These are phyloP conservation scores for Serripes groenlandicus DNA, from an alignment of 2,888 invertebrate species.

Conservation along the genomic window DNA sequence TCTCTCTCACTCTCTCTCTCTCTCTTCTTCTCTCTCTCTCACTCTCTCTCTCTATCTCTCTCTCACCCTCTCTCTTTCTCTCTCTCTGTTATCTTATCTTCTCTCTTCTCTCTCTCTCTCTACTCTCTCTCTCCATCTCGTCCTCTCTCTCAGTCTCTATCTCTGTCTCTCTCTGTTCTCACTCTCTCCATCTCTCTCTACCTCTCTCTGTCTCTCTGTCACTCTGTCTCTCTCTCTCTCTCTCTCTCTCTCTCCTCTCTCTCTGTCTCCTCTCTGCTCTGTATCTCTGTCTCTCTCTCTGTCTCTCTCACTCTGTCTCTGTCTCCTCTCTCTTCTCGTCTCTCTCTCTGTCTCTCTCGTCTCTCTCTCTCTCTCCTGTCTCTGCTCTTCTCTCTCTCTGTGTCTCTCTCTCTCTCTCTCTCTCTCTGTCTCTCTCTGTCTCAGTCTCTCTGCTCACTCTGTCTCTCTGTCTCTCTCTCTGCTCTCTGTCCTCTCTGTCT, in stretches of 20 bases:
- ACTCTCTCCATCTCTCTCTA: neutral
- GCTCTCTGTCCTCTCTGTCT: too few species aligned
- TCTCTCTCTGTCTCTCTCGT: too few species aligned
- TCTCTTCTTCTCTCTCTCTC: neutral
- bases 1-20: neutral
- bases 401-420: too few species aligned
- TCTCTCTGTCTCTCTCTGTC: too few species aligned
- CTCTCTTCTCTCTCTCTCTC: neutral
- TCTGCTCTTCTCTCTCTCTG: too few species aligned
- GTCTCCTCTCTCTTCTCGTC: too few species aligned
- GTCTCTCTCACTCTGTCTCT: too few species aligned
- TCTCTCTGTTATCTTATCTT: neutral
- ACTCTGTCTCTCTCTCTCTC: neutral
- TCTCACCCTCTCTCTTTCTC: neutral
- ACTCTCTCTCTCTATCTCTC: neutral
- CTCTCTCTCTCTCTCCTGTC: too few species aligned
- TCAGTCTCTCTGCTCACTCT: too few species aligned
- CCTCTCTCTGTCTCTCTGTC: neutral
- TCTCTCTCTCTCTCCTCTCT: neutral
- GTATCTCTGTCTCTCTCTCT: neutral
- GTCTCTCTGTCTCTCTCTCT: too few species aligned
- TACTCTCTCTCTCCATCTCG: neutral
- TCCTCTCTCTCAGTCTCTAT: neutral
- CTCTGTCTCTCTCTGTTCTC: too few species aligned
- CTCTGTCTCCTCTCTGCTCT: neutral